Evolutionary conservation across 2,888 invertebrate species (phyloP).

Genomic region (Galerucella nymphaeae): DNA sequence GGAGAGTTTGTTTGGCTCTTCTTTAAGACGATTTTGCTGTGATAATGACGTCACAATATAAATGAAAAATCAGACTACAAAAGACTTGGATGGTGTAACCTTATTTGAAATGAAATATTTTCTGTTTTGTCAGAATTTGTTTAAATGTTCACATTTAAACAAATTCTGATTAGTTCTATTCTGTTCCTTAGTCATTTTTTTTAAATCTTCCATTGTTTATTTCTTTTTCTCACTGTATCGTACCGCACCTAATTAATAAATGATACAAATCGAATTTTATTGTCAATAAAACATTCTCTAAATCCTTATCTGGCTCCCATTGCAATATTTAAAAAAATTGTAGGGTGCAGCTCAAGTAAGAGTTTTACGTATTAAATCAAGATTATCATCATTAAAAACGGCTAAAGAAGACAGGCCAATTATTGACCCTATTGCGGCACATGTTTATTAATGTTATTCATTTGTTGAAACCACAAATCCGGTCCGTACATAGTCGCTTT

Average conservation of each 20-base stretch:
- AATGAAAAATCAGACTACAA: slow-evolving; percentile 30
- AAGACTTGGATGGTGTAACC: neutral
- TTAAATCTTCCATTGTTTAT: no score
- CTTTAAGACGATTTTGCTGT: slow-evolving; percentile 28
- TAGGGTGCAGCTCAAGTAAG: slow-evolving; percentile 18
- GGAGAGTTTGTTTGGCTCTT: slow-evolving; percentile 27
- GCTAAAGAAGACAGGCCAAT: slow-evolving; percentile 19
- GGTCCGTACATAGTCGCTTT: neutral
- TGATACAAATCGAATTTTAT: neutral
- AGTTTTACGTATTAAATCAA: slow-evolving; percentile 29
- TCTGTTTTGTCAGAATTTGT: neutral
- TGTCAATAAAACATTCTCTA: slow-evolving; percentile 18
- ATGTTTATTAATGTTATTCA: slow-evolving; percentile 28
- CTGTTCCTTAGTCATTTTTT: no score
- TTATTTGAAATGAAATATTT: slow-evolving; percentile 17
- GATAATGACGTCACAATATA: slow-evolving; percentile 22
- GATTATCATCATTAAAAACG: slow-evolving; percentile 27
- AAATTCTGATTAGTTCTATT: no score
- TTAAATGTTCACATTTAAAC: no score
- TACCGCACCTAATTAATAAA: no score
- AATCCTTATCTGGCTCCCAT: slow-evolving; percentile 22
- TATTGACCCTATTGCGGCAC: slow-evolving; percentile 24
- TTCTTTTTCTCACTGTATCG: no score
- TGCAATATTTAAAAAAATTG: slow-evolving; percentile 9
- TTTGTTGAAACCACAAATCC: slow-evolving; percentile 28